Conservation (phyloP, 2,797 vertebrate species). For the Chrosomus eos region DNA sequence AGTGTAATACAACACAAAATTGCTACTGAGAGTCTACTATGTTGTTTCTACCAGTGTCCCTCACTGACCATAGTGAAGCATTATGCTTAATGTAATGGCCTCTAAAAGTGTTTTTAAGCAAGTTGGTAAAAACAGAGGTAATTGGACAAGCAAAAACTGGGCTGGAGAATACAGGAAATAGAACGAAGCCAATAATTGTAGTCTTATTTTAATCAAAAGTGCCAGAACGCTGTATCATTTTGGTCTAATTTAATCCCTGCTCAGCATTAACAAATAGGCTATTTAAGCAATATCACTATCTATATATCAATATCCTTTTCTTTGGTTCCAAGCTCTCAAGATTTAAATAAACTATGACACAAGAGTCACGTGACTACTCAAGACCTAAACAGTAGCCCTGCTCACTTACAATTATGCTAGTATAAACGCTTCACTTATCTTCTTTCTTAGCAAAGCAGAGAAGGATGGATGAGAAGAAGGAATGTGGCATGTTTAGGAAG, state of each 20-base stretch:
- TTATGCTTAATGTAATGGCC: not conserved
- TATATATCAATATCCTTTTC: not conserved
- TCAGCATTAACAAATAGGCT: too few species aligned
- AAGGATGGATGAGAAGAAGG: constrained; percentile 45
- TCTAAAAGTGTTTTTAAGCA: not conserved
- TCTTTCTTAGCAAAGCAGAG: constrained; percentile 19
- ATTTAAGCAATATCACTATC: not conserved
- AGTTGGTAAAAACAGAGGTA: not conserved
- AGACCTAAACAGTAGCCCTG: constrained; percentile 19
- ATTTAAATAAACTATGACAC: not conserved
- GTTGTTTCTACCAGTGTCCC: not conserved
- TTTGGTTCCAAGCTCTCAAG: not conserved
- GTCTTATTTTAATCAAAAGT: not conserved
- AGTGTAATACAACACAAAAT: not conserved
- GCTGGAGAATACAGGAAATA: not conserved
- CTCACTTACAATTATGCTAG: constrained; percentile 11
- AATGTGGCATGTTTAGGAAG: constrained; percentile 53
- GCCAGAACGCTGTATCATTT: not conserved
- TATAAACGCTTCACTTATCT: not conserved
- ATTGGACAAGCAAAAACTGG: not conserved
- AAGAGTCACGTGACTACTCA: not conserved
- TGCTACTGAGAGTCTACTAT: not conserved
- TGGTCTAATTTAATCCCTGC: not conserved
- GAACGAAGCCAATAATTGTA: not conserved
- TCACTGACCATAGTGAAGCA: not conserved